Evolutionary conservation across 1,140 invertebrate genomes (phyloP), one percentile per base, ranked within the genome.

Genomic region (Apis laboriosa): DNA sequence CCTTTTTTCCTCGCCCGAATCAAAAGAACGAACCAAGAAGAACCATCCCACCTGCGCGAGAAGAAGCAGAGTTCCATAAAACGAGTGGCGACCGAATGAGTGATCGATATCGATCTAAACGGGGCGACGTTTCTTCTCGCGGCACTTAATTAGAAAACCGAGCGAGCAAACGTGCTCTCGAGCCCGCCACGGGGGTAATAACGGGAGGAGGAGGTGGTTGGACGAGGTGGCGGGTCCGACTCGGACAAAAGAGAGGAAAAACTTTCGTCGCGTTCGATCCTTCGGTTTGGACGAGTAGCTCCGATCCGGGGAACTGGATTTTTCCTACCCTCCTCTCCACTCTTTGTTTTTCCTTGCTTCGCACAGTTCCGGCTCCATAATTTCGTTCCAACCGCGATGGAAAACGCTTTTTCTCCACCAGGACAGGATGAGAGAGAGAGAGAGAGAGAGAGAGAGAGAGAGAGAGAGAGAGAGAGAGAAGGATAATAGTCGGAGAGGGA

Each of bases 291-390:
- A 49, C 70, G 70, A 73, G n/a, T 12, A 68, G 12, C 19, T 51
- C 67, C 21, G 49, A 51, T n/a, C 67, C 3, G 49, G 24, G 34
- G 70, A 24, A 24, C 51, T 21, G 70, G n/a, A 15, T 43, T 72
- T 43, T 61, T 24, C 17, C 17, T 24, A 8, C 5, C 56, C 7
- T 17, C 13, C 24, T 53, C 13, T 21, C 11, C 1, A 8, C 34
- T 68, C 55, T 81, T 68, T 81, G 80, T 81, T 67, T 76, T 61
- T 53, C 21, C 51, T 80, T 12, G 24, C 19, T 19, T 24, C 49
- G 49, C 34, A 7, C 34, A 43, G 63, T 9, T 19, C 53, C 61
- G 72, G n/a, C 34, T 76, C 63, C 53, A 61, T 82, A 82, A 82
- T 82, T 82, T 68, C 60, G 80, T 58, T 49, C 28, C 60, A n/a